phyloP scores from a whole-genome alignment of 2,888 invertebrate species.

The Ophion ellenae region DNA sequence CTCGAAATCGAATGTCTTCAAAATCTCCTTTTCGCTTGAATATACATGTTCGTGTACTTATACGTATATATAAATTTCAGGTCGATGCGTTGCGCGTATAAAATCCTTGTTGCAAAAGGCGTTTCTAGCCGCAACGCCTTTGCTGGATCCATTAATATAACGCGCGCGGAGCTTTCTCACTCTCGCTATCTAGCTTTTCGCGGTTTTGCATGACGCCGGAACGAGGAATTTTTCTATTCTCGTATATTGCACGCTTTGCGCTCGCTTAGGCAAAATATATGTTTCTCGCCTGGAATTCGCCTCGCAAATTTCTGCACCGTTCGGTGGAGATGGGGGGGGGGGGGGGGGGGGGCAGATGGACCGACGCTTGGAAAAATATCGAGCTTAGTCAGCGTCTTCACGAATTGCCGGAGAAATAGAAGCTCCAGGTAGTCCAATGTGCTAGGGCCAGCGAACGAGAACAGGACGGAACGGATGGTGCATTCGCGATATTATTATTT shows the following conservation, averaged over 20 bases:
- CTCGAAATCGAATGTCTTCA: background rate
- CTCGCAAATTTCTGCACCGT: slow-evolving; percentile 52
- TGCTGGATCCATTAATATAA: slow-evolving; percentile 68
- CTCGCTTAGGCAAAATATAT: slow-evolving; percentile 55
- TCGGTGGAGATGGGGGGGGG: background rate
- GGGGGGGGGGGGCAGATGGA: slow-evolving; percentile 28
- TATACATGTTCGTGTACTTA: background rate
- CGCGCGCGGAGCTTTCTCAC: slow-evolving; percentile 54
- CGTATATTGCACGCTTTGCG: slow-evolving; percentile 46
- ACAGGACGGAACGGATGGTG: background rate
- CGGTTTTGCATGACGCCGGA: slow-evolving; percentile 38
- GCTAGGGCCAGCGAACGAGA: slow-evolving; percentile 14
- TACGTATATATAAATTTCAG: slow-evolving; percentile 69
- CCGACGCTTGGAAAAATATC: slow-evolving; percentile 60
- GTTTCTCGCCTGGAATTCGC: slow-evolving; percentile 48
- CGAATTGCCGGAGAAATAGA: slow-evolving; percentile 46
- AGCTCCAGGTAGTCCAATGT: slow-evolving; percentile 22
- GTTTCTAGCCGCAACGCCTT: slow-evolving; percentile 50
- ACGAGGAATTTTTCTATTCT: slow-evolving; percentile 52
- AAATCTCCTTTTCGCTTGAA: background rate
- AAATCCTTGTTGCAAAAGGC: slow-evolving; percentile 42
- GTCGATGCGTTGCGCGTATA: slow-evolving; percentile 48
- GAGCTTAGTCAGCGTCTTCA: slow-evolving; percentile 62
- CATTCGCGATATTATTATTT: slow-evolving; percentile 23
- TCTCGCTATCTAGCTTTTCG: slow-evolving; percentile 45